Conservation (phyloP, 1,140 invertebrate species). For the Chrysopa pallens region DNA sequence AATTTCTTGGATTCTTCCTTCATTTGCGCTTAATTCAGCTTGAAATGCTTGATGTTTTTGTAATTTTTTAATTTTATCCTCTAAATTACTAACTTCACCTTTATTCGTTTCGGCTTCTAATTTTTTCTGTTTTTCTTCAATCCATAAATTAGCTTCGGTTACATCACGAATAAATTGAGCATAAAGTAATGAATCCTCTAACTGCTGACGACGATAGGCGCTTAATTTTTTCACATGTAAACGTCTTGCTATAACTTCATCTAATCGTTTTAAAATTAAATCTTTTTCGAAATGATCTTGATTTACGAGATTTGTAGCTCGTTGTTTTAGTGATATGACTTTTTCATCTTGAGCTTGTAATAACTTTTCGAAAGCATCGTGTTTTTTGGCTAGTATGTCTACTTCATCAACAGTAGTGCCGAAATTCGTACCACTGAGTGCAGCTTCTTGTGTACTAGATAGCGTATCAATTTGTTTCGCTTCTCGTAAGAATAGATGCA, state of each 20-base stretch:
- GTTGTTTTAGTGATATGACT: conserved; percentile 53
- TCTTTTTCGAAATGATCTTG: conserved; percentile 90
- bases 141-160: conserved; percentile 76
- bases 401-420: conserved; percentile 67
- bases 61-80: conserved; percentile 87
- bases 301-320: conserved; percentile 72
- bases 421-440: conserved; percentile 27
- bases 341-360: conserved; percentile 77
- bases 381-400: conserved; percentile 69
- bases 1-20: conserved; percentile 69
- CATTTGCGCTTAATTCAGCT: conserved; percentile 82
- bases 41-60: conserved; percentile 97
- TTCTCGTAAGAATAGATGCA: conserved; percentile 89
- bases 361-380: conserved; percentile 79
- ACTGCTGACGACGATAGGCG: conserved; percentile 34
- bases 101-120: conserved; percentile 52
- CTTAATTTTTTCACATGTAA: conserved; percentile 50
- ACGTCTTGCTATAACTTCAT: conserved; percentile 50
- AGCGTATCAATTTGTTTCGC: conserved; percentile 84
- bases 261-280: conserved; percentile 54
- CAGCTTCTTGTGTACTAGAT: conserved; percentile 74
- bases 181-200: conserved; percentile 68
- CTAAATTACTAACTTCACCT: conserved; percentile 54
- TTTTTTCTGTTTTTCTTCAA: conserved; percentile 84
- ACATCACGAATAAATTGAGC: conserved; percentile 84